Evolutionary conservation across 2,888 invertebrate genomes (phyloP).

Genomic region (Petrolisthes cinctipes): DNA sequence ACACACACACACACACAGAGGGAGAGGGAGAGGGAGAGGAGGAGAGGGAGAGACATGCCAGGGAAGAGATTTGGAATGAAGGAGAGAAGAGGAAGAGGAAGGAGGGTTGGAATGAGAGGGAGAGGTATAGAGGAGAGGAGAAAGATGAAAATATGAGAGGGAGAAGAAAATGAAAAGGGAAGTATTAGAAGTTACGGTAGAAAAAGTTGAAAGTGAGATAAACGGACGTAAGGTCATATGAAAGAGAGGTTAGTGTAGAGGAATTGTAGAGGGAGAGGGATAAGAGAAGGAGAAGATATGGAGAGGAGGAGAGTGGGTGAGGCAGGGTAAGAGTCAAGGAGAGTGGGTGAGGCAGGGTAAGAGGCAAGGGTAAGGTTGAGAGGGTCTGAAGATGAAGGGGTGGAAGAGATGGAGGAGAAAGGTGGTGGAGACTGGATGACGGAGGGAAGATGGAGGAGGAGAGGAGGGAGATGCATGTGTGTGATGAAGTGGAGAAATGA

Average conservation of each 20-base stretch:
- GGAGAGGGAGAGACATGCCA: background rate
- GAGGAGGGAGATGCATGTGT: conserved; percentile 7
- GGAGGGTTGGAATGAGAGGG: too few relatives aligned
- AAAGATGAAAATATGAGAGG: background rate
- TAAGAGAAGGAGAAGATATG: background rate
- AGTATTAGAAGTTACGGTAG: background rate
- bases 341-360: background rate
- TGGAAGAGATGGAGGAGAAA: background rate
- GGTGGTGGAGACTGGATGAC: background rate
- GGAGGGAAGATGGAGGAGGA: background rate
- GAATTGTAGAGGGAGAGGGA: background rate
- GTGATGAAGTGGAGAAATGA: background rate
- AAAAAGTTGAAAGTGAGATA: background rate
- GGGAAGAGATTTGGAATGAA: background rate
- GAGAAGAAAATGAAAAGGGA: background rate
- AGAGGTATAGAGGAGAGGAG: background rate
- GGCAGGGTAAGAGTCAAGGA: background rate
- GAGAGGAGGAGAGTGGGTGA: background rate
- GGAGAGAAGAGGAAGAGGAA: background rate
- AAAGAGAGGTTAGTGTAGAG: background rate
- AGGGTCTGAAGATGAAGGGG: background rate
- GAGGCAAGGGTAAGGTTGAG: background rate
- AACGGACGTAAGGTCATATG: background rate
- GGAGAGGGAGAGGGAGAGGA: conserved; percentile 16
- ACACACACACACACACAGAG: background rate